Evolutionary conservation across 1,140 invertebrate genomes (phyloP).

Genomic region (Cepaea nemoralis): DNA sequence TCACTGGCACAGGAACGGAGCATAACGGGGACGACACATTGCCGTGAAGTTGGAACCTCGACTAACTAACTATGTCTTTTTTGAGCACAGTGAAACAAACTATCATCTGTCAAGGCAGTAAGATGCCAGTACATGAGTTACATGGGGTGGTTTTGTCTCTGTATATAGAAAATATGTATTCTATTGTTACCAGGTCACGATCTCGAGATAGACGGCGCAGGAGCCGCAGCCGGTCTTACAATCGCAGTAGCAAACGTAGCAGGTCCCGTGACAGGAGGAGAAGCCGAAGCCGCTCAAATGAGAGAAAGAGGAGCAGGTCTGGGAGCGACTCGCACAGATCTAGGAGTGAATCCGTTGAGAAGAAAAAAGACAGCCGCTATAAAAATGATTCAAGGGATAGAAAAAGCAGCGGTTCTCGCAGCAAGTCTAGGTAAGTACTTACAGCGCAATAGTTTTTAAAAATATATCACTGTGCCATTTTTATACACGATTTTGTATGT

Average conservation of each 20-base stretch:
- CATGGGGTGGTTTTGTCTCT: too few relatives aligned
- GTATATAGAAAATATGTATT: too few relatives aligned
- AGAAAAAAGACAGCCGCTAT: neutral
- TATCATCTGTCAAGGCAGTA: too few relatives aligned
- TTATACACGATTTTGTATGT: too few relatives aligned
- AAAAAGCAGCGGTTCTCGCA: conserved; percentile 30
- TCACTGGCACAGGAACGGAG: too few relatives aligned
- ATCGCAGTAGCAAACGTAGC: conserved; percentile 45
- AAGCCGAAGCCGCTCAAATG: conserved; percentile 44
- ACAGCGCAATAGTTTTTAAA: too few relatives aligned
- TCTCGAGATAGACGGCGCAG: conserved; percentile 49
- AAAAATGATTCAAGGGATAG: conserved; percentile 25
- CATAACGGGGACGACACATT: too few relatives aligned
- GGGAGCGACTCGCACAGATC: conserved; percentile 25
- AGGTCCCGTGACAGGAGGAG: conserved; percentile 44
- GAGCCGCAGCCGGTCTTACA: conserved; percentile 47
- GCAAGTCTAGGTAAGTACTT: conserved; percentile 24
- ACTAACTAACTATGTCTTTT: too few relatives aligned
- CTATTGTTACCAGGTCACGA: conserved; percentile 34
- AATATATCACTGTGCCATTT: too few relatives aligned
- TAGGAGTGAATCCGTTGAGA: conserved; percentile 1
- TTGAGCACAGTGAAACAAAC: too few relatives aligned
- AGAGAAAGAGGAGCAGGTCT: conserved; percentile 34
- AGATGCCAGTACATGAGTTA: too few relatives aligned
- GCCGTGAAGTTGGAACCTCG: too few relatives aligned